Evolutionary conservation across 2,113 vertebrate genomes (phyloP).

Genomic region (Synodontis membranacea): DNA sequence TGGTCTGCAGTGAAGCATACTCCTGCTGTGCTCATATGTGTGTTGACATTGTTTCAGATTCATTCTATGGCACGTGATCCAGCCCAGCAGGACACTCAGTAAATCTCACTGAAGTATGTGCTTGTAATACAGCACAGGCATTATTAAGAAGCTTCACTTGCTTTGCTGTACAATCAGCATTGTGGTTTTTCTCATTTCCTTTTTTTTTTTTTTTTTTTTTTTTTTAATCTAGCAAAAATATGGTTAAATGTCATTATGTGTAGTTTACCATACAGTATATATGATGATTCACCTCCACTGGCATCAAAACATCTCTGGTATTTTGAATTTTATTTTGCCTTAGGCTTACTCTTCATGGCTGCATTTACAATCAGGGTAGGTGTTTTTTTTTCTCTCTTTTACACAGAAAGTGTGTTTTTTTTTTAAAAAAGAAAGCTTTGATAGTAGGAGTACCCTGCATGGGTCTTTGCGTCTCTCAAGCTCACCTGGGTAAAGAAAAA

Average conservation of each 20-base stretch:
- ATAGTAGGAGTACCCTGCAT: constrained; percentile 40
- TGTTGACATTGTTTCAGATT: constrained; percentile 43
- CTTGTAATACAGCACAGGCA: constrained; percentile 41
- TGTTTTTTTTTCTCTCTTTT: constrained; percentile 37
- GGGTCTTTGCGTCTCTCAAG: constrained; percentile 38
- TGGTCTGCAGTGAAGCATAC: constrained; percentile 27
- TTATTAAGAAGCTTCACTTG: constrained; percentile 43
- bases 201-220: constrained; percentile 33
- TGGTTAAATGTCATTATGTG: neutral
- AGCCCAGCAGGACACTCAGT: constrained; percentile 38
- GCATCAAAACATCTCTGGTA: neutral
- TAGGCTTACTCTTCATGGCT: neutral
- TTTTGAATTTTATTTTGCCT: constrained; percentile 1
- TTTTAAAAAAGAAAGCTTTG: constrained; percentile 44
- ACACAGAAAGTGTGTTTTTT: constrained; percentile 31
- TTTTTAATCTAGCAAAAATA: constrained; percentile 1
- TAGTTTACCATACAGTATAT: neutral
- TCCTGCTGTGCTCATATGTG: constrained; percentile 38
- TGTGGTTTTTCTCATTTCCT: constrained; percentile 4
- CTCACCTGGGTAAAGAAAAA: constrained; percentile 45
- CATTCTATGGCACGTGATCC: constrained; percentile 34
- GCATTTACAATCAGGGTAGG: constrained; percentile 37
- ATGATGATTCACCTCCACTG: neutral
- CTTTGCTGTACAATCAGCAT: constrained; percentile 40
- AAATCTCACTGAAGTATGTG: constrained; percentile 47